Conservation (phyloP, 2,888 invertebrate species). For the Apeira syringaria region DNA sequence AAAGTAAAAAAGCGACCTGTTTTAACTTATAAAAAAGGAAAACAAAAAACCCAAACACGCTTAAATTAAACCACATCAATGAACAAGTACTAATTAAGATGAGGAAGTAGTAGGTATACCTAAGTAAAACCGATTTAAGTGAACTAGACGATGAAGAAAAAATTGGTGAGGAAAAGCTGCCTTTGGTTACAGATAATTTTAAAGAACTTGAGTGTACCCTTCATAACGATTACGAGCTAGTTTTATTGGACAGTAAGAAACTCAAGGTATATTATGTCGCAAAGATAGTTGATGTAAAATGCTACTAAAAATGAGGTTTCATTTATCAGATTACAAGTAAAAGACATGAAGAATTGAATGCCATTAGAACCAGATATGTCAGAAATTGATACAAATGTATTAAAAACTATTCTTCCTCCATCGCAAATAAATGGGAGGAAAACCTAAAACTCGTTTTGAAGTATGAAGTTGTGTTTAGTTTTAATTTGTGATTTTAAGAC, state of each 20-base stretch:
- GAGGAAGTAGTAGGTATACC: neutral
- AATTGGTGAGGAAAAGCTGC: slow-evolving; percentile 3
- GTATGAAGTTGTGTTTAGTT: no score
- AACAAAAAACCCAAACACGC: neutral
- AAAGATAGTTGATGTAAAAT: slow-evolving; percentile 6
- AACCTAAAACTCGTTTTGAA: no score
- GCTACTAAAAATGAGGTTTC: slow-evolving; percentile 2
- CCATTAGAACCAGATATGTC: slow-evolving; percentile 7
- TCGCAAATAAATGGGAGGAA: no score
- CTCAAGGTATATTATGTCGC: slow-evolving; percentile 1
- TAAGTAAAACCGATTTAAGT: slow-evolving; percentile 1
- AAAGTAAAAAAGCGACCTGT: neutral
- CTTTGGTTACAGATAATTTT: slow-evolving; percentile 5
- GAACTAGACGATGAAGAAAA: slow-evolving; percentile 1
- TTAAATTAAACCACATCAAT: neutral
- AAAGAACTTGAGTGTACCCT: neutral
- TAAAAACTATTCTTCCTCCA: slow-evolving; percentile 4
- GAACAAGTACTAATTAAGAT: slow-evolving; percentile 1
- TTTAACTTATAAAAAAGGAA: slow-evolving; percentile 1
- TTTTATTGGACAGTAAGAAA: slow-evolving; percentile 2
- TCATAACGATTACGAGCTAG: neutral
- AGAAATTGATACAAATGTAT: slow-evolving; percentile 4
- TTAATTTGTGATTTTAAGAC: neutral
- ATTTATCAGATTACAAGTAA: slow-evolving; percentile 5
- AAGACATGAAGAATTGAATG: slow-evolving; percentile 5